Evolutionary conservation across 2,113 vertebrate species (phyloP), one percentile per base, ranked within the genome.

Genomic region (Cyprinodon variegatus): DNA sequence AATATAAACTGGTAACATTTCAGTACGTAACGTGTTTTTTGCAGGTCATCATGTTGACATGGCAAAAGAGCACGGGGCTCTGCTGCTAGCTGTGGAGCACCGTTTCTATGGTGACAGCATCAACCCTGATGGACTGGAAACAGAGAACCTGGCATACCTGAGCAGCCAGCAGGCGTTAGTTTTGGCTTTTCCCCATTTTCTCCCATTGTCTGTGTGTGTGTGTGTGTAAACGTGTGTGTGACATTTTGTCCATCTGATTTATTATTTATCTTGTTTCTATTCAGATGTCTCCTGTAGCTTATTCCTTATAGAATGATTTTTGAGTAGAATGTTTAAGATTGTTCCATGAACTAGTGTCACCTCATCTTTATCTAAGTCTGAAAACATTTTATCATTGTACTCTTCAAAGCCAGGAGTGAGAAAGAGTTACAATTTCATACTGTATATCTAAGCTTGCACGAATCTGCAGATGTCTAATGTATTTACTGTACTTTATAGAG

Each of bases 71-170:
- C 91, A 93, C 4, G 78, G 90, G 0, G 96, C 96, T 1, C 90
- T 97, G 73, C 76, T 96, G 15, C 87, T 97, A 46, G 87, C 95
- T 36, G 82, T 96, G 63, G 96, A 97, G 65, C 96, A 96, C 67
- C 94, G 96, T 46, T 97, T 95, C 89, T 96, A 97, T n/a, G 96
- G 96, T 1, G 72, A 91, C 59, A 97, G 96, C 84, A 67, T 96
- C 62, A 95, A 93, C 72, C 79, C 90, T 0, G 94, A 94, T 1
- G 92, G 94, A 11, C 90, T 97, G 29, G 79, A 90, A 10, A 76
- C 83, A 0, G 78, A 85, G 50, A 94, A 90, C 57, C 92, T 96
- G 77, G 86, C 68, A 8, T 91, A 93, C 90, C 79, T 97, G 62
- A 95, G 94, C 84, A 96, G 96, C 75, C 95, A 95, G 78, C 94